Percentiles rank a stretch among this genome's conserved stretches.
phyloP scores from a whole-genome alignment of 2,113 vertebrate species.

The Dipodomys spectabilis region DNA sequence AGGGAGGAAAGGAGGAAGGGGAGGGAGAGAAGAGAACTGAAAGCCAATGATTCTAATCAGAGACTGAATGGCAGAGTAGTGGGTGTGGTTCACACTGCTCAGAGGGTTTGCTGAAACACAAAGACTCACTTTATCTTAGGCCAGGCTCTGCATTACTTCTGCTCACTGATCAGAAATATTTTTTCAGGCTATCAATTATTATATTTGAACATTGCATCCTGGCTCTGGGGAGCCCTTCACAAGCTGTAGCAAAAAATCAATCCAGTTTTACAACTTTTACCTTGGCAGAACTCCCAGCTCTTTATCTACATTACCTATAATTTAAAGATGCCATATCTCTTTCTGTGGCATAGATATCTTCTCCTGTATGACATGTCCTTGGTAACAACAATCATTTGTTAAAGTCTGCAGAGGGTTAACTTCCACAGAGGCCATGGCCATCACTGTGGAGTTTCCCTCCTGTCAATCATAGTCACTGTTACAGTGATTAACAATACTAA shows the following conservation, averaged over 20 bases:
- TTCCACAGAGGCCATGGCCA: accelerated
- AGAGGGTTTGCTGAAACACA: constrained; percentile 80
- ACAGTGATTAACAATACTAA: not conserved
- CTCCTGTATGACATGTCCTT: constrained; percentile 77
- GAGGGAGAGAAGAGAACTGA: not conserved
- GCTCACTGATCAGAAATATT: constrained; percentile 84
- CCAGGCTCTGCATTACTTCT: constrained; percentile 70
- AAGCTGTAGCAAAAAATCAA: constrained; percentile 89
- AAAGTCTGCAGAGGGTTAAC: constrained; percentile 60
- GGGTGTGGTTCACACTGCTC: constrained; percentile 84
- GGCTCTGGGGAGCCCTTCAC: constrained; percentile 88
- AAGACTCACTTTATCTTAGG: constrained; percentile 82
- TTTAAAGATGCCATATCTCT: constrained; percentile 84
- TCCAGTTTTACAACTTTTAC: constrained; percentile 89
- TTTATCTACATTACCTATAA: constrained; percentile 83
- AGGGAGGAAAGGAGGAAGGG: not conserved
- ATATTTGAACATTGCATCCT: constrained; percentile 85
- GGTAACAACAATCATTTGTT: constrained; percentile 59
- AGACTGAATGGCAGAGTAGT: constrained; percentile 67
- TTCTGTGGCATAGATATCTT: constrained; percentile 74
- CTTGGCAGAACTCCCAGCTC: constrained; percentile 85
- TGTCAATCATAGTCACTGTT: not conserved
- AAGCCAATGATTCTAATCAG: constrained; percentile 87
- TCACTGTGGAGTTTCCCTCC: too few relatives aligned
- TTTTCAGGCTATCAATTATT: constrained; percentile 90